Evolutionary conservation across 2,888 invertebrate species (phyloP), one percentile per base, ranked within the genome.

Genomic region (Diaprepes abbreviatus): DNA sequence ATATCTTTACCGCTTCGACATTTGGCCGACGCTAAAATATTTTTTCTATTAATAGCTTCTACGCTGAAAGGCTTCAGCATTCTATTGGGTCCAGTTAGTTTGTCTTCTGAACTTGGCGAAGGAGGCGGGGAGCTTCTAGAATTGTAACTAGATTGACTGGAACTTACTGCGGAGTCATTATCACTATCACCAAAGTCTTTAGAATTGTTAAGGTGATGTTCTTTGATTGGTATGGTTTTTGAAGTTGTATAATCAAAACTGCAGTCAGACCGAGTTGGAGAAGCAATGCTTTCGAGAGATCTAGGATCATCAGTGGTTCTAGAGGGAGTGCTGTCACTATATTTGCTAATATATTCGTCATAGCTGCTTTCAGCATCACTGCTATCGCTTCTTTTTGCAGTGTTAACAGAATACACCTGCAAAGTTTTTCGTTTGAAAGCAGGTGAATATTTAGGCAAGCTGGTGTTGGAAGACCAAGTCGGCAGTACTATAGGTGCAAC

Each of bases 101-200:
- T 74, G 24, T 79, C 77, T 17, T 77, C 76, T 19, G 76, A 74
- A 12, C 75, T 89, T 74, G 92, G 92, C 0, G 94, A 91, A 73
- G 88, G 86, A 3, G 90, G 90, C 1, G 91, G 94, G 21, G 94
- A 93, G 70, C 90, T 91, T 73, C 91, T 90, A 2, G 92, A 93
- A 74, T 92, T 89, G 80, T 90, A 91, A 81, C 92, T 92, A 45
- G 93, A 94, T 60, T 93, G 91, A 75, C 92, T 92, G 52, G 92
- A 93, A 81, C 94, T 94, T 81, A 95, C 93, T 3, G 94, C 94
- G 24, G 94, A 95, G 83, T 95, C 95, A 78, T 93, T 94, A 82
- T 95, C 95, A 78, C 92, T 93, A 76, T 93, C 93, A 74, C 91
- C 89, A 77, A 82, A 82, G 9, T 75, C 75, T 73, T 76, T 79